Base-by-base conservation (phyloP, 2,797 vertebrate species). In the Tolypeutes matacus region DNA sequence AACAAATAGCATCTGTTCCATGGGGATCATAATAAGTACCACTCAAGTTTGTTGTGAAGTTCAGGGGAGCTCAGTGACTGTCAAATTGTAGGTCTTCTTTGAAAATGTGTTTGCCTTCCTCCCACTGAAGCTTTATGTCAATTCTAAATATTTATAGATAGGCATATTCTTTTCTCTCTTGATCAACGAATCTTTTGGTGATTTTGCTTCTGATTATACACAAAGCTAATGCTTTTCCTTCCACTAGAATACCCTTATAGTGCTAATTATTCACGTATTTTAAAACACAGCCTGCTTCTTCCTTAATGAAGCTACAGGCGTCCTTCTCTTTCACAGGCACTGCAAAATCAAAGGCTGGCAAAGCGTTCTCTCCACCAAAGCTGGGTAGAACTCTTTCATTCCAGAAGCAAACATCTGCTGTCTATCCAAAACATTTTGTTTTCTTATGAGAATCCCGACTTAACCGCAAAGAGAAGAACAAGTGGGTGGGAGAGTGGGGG, bases 381-480 rank as follows among this genome's bases (percentile, higher is more conserved):
- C 64, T 92, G 29, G 46, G 36, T 25, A 89, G 15, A 92, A 12
- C 34, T 2, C 27, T 25, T 80, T 27, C 31, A 27, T 85, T 70
- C 62, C 49, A 64, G 34, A 95, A 92, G 70, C 78, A 85, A 94
- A 89, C 58, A 94, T 46, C 80, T 93, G 75, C 60, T 89, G 17
- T 39, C 51, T 70, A 85, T 92, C 51, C 73, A 73, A 73, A 94
- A 82, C 23, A 5, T 56, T 60, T 65, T 62, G 1, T 87, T 94
- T 89, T 85, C 64, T 89, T 81, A 23, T 29, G 10, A 92, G 95
- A 93, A 90, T 27, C 88, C 78, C 20, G 1, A 1, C 0, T 0
- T 23, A 18, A 18, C n/a, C 29, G 39, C 46, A 89, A 85, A 80
- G n/a, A 72, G 90, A 95, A 49, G 29, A 46, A 69, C 92, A 90